A percentile compares a stretch with the other conserved stretches of the same genome.
Evolutionary conservation across 2,888 invertebrate genomes (phyloP).

Genomic region (Drosophila stalkeri): DNA sequence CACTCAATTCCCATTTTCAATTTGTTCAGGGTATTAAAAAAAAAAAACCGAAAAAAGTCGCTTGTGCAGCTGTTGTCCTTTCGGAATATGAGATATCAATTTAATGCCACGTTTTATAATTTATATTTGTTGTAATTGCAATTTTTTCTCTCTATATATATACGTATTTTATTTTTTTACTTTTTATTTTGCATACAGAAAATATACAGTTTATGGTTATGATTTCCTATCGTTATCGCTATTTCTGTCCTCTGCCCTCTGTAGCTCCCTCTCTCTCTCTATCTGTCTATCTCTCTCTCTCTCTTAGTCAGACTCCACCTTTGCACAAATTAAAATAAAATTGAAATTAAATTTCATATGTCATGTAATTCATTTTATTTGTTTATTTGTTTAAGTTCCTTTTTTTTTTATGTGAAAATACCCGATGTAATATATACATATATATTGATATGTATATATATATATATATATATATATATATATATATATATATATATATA

Average conservation of each 20-base stretch:
- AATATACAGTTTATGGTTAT: conserved; percentile 57
- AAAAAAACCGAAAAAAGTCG: not conserved
- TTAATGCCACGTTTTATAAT: conserved; percentile 49
- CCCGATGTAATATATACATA: not conserved
- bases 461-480: not conserved
- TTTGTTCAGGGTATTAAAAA: not conserved
- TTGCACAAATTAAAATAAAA: conserved; percentile 24
- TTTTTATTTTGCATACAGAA: conserved; percentile 24
- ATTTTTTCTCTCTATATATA: not conserved
- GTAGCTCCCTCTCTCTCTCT: not conserved
- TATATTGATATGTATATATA: not conserved
- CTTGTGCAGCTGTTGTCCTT: conserved; percentile 40
- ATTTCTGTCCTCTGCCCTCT: not conserved
- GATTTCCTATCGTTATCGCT: not conserved
- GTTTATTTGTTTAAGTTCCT: not conserved
- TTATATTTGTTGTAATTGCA: conserved; percentile 19
- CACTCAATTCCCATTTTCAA: conserved; percentile 5
- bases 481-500: not conserved
- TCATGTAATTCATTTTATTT: conserved; percentile 26
- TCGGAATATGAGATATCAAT: conserved; percentile 52
- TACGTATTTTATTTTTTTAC: not conserved
- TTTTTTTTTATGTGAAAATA: not conserved
- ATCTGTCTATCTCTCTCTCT: too few species aligned
- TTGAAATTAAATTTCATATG: conserved; percentile 43
- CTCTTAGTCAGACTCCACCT: not conserved